Base-by-base conservation (phyloP, 2,888 invertebrate genomes). In the Spicauda simplicius region DNA sequence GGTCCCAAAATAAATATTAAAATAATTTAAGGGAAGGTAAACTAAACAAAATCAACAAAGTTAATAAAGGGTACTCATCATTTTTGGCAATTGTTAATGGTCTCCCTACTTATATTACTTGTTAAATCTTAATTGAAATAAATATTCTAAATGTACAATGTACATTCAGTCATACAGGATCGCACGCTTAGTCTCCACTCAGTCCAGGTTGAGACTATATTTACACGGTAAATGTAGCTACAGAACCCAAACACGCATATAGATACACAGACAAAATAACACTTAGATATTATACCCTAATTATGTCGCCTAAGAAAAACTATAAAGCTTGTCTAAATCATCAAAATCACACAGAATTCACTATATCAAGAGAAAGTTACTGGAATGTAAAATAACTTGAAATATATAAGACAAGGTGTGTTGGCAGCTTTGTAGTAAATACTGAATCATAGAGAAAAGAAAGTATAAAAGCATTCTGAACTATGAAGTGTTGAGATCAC, bases 1-100 rank as follows among this genome's bases (percentile, higher is more conserved):
- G 91, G 90, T 93, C 93, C 92, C 93, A 84, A 92, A 91, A 93
- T 92, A 91, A 92, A 91, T 91, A 89, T 87, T 82, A 80, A 87
- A 87, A 91, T 87, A 89, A 88, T 87, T 86, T 89, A 88, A 88
- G 78, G 81, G 84, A 87, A 86, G 83, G 80, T 80, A 83, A 85
- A 86, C 80, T 80, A 83, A 86, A 87, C 82, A 83, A 85, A 88
- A 89, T 83, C 85, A 90, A 91, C 86, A 88, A 86, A 81, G 82
- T 83, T 84, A 86, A 89, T 85, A 81, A 86, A 86, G 88, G 90
- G 85, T 89, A 91, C 87, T 90, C 90, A 86, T 89, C 81, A 90
- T 92, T 91, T 93, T 92, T 92, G 93, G 92, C 91, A 92, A 93
- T 86, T 76, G 86, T 89, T 87, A 85, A 85, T 88, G 90, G 85